A percentile compares a stretch with the other conserved stretches of the same genome.
These are phyloP conservation scores for Hyposoter didymator DNA, from an alignment of 2,888 invertebrate genomes.

Conservation along the genomic window DNA sequence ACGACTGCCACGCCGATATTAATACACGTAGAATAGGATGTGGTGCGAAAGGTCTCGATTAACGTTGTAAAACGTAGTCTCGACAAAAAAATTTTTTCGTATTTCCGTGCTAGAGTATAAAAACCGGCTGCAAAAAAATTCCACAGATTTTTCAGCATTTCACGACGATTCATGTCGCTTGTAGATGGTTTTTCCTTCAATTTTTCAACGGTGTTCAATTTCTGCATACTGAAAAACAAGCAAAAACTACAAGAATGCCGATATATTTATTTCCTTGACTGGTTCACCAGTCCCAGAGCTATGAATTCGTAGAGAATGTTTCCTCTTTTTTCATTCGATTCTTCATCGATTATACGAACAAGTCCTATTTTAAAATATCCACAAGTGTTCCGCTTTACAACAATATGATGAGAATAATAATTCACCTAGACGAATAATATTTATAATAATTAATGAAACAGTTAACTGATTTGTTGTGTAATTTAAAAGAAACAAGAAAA, in stretches of 20 bases:
- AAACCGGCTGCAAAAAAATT: not conserved
- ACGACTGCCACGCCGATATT: constrained; percentile 31
- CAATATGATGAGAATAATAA: constrained; percentile 5
- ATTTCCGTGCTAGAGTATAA: not conserved
- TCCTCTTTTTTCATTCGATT: not conserved
- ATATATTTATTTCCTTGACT: not conserved
- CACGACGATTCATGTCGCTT: not conserved
- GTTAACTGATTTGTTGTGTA: not conserved
- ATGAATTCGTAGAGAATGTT: not conserved
- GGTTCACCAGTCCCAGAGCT: not conserved
- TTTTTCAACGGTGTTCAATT: not conserved
- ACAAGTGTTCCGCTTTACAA: constrained; percentile 26
- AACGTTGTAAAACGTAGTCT: too few relatives aligned
- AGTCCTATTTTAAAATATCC: constrained; percentile 31
- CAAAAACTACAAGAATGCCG: not conserved
- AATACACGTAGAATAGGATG: constrained; percentile 25
- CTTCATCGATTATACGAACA: constrained; percentile 1
- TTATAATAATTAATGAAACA: constrained; percentile 3
- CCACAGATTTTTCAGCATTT: not conserved
- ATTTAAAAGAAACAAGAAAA: not conserved
- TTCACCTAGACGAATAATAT: constrained; percentile 10
- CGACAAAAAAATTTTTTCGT: constrained; percentile 10
- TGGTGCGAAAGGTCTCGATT: not conserved
- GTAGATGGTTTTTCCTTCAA: not conserved
- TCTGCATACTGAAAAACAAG: not conserved